These are phyloP conservation scores for Dasypus novemcinctus DNA, from an alignment of 2,113 vertebrate species.

Conservation along the genomic window DNA sequence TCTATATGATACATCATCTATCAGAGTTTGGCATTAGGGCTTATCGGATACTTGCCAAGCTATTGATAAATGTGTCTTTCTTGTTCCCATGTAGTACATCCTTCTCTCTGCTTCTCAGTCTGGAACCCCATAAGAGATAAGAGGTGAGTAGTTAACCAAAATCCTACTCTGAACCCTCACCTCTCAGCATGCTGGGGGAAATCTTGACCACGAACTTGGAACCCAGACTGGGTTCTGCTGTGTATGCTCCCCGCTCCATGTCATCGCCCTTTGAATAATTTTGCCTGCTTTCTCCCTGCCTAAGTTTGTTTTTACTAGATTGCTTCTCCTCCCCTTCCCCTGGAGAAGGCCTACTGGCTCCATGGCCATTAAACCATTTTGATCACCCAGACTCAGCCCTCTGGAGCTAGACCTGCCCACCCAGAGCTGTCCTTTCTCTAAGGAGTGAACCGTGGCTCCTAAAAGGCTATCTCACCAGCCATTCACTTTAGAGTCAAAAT, in stretches of 20 bases:
- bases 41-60: not conserved
- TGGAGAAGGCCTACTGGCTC: not conserved
- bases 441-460: not conserved
- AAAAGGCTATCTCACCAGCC: not conserved
- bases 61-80: not conserved
- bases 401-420: not conserved
- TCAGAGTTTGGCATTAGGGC: no score
- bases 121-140: not conserved
- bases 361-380: not conserved
- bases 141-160: not conserved
- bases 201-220: not conserved
- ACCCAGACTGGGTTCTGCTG: not conserved
- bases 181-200: not conserved
- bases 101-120: not conserved
- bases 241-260: not conserved
- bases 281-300: not conserved
- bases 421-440: not conserved
- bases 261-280: not conserved
- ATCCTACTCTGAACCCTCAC: not conserved
- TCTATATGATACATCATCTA: not conserved
- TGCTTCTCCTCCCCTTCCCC: not conserved
- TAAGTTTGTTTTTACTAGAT: not conserved
- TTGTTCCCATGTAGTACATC: not conserved
- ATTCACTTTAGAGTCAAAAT: not conserved
- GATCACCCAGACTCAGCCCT: not conserved